Conservation (phyloP, 2,113 vertebrate genomes). For the Willisornis vidua region DNA sequence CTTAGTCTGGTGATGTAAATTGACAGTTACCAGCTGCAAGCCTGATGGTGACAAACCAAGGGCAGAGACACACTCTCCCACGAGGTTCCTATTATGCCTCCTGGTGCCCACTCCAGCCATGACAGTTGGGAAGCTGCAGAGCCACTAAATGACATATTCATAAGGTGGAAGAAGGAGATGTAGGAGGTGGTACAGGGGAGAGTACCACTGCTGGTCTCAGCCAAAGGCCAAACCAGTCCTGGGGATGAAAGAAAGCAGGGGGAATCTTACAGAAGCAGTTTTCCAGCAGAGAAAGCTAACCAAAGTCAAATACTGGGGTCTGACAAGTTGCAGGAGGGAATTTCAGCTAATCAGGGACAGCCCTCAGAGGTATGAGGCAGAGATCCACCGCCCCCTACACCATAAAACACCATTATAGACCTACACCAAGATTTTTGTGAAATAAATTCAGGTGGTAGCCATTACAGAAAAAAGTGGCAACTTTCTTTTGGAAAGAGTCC, state of each 20-base stretch:
- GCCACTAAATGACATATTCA: background rate
- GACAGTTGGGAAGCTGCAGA: background rate
- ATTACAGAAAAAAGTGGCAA: background rate
- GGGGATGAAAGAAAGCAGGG: background rate
- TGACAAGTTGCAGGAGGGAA: background rate
- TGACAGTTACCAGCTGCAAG: background rate
- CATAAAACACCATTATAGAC: background rate
- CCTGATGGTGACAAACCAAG: background rate
- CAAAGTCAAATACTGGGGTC: background rate
- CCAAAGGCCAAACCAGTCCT: background rate
- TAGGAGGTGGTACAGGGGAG: background rate
- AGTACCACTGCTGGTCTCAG: background rate
- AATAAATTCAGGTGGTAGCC: background rate
- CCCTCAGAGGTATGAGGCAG: background rate
- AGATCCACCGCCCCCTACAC: background rate
- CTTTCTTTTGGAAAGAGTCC: background rate
- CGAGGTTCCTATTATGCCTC: rapidly evolving
- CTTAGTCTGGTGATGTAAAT: background rate
- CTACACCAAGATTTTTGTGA: background rate
- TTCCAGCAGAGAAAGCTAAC: background rate
- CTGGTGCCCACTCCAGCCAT: background rate
- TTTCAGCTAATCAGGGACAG: background rate
- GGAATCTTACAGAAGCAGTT: background rate
- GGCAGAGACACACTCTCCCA: background rate
- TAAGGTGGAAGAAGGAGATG: background rate